Evolutionary conservation across 2,888 invertebrate genomes (phyloP).

Genomic region (Chaetogeoica ovagalla): DNA sequence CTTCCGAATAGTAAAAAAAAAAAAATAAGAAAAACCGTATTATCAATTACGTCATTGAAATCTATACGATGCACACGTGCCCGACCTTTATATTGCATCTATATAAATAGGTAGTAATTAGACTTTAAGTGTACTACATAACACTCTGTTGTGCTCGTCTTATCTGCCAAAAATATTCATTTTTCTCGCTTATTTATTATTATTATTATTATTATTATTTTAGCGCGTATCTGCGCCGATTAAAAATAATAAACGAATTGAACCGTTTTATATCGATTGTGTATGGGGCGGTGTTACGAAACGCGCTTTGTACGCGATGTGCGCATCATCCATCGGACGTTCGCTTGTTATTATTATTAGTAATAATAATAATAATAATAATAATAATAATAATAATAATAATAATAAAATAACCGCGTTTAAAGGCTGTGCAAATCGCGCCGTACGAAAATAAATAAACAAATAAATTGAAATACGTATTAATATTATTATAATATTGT

Average conservation of each 20-base stretch:
- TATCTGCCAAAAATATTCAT: conserved; percentile 40
- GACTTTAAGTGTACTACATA: conserved; percentile 6
- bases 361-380: too few species aligned
- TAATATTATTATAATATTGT: too few species aligned
- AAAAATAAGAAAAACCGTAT: conserved; percentile 1
- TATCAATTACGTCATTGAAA: conserved; percentile 46
- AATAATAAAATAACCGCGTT: too few species aligned
- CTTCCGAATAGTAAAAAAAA: conserved; percentile 19
- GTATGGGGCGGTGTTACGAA: conserved; percentile 11
- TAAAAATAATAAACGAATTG: not conserved
- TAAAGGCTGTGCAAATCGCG: too few species aligned
- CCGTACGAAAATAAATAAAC: too few species aligned
- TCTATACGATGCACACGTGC: conserved; percentile 44
- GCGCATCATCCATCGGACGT: not conserved
- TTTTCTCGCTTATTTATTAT: conserved; percentile 34
- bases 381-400: too few species aligned
- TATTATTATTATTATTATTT: not conserved
- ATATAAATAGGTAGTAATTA: not conserved
- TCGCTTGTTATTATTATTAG: too few species aligned
- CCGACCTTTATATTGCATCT: conserved; percentile 40
- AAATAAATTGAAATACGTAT: too few species aligned
- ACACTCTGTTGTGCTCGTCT: not conserved
- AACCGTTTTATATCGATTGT: not conserved
- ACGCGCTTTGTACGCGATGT: not conserved
- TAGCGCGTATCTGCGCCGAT: conserved; percentile 25